Evolutionary conservation across 2,797 vertebrate genomes (phyloP), one percentile per base, ranked within the genome.

Genomic region (Eidolon dupreanum): DNA sequence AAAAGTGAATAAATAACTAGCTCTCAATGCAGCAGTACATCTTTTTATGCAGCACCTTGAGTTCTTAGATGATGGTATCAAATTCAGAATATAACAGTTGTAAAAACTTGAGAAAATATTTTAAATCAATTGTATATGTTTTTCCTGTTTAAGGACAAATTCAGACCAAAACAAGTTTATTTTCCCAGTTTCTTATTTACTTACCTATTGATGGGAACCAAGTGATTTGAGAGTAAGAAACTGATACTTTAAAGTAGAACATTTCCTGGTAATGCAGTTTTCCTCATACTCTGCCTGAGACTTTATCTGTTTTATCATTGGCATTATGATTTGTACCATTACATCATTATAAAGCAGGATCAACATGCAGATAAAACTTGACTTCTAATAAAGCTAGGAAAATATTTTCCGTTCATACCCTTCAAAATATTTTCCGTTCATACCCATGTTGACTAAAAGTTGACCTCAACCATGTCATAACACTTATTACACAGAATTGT

Each of bases 81-180:
- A 81, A 36, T 86, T 86, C 36, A 90, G 43, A 79, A 31, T 70
- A 53, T 49, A 79, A n/a, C 53, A 38, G 63, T 31, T 90, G 15
- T 77, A 78, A 78, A 31, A 84, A 79, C 12, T 85, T 93, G 55
- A 73, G 49, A 65, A 87, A 92, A 70, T 92, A 41, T 33, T 70
- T 92, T 95, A 68, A 73, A 55, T 71, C 87, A 66, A 31, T 75
- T 22, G 3, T 41, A 16, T 82, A 13, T 84, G 8, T 66, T 85
- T 46, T 43, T 85, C 49, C 49, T 92, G 28, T 66, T 82, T 43
- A 90, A 93, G 15, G 46, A 51, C 13, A 82, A 59, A 61, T 75
- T 82, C 28, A 75, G 68, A 74, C 74, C 63, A 61, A 74, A 66
- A 43, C 11, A 88, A 38, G 8, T 87, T 87, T 96, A 24, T 93